A percentile compares a stretch with the other conserved stretches of the same genome.
These are phyloP conservation scores for Heliconius eleuchia DNA, from an alignment of 1,140 invertebrate genomes.

Conservation along the genomic window DNA sequence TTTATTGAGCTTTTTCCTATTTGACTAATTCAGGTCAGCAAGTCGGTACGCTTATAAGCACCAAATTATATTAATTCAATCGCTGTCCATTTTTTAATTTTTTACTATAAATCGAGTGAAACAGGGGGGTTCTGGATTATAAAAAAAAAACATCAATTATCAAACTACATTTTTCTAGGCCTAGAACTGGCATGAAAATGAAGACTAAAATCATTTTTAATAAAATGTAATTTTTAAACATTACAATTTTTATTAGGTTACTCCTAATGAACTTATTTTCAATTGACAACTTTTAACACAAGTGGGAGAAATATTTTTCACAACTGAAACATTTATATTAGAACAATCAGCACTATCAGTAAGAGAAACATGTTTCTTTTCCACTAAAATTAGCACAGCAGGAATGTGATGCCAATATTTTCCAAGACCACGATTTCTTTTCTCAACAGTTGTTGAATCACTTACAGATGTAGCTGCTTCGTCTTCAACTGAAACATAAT, in stretches of 20 bases:
- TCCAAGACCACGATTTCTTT: slow-evolving; percentile 69
- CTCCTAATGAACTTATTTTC: slow-evolving; percentile 45
- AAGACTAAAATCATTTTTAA: background rate
- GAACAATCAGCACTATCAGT: slow-evolving; percentile 8
- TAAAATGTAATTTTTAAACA: background rate
- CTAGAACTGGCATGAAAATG: too few relatives aligned
- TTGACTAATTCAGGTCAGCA: too few relatives aligned
- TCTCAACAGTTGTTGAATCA: slow-evolving; percentile 57
- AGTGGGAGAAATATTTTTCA: slow-evolving; percentile 42
- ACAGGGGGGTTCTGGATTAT: too few relatives aligned
- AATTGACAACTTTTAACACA: slow-evolving; percentile 45
- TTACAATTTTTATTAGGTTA: slow-evolving; percentile 42
- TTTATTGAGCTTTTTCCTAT: too few relatives aligned
- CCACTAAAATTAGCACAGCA: slow-evolving; percentile 57
- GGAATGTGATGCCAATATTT: slow-evolving; percentile 81
- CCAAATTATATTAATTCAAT: too few relatives aligned
- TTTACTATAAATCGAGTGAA: too few relatives aligned
- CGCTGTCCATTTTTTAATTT: too few relatives aligned
- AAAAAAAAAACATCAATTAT: too few relatives aligned
- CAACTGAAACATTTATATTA: slow-evolving; percentile 40
- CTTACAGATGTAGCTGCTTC: slow-evolving; percentile 33
- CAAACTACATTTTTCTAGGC: too few relatives aligned
- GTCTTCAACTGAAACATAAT: slow-evolving; percentile 54
- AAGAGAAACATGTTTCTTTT: slow-evolving; percentile 38
- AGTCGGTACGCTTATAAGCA: too few relatives aligned